phyloP scores from a whole-genome alignment of 2,888 invertebrate species.

The Octonoba sinensis region DNA sequence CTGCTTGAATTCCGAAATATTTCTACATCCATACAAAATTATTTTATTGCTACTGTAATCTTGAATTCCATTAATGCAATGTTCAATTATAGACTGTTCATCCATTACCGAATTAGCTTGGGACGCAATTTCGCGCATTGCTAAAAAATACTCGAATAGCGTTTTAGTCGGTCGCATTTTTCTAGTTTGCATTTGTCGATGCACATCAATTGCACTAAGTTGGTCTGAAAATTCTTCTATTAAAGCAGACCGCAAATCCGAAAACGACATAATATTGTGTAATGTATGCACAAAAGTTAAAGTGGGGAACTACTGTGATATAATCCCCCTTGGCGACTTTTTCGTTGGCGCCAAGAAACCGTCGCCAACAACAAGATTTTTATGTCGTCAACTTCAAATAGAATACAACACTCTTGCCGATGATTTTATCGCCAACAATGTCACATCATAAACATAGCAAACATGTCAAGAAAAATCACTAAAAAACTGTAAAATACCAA shows the following conservation, averaged over 20 bases:
- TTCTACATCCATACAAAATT: not conserved
- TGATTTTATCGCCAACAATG: too few species aligned
- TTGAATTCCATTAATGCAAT: conserved; percentile 3
- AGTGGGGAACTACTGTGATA: too few species aligned
- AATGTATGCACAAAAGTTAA: not conserved
- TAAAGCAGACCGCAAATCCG: not conserved
- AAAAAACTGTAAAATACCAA: too few species aligned
- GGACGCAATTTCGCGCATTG: not conserved
- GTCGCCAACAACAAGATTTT: too few species aligned
- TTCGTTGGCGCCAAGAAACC: too few species aligned
- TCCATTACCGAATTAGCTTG: not conserved
- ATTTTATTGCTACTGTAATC: not conserved
- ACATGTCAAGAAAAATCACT: too few species aligned
- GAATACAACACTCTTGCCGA: too few species aligned
- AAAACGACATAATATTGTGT: not conserved
- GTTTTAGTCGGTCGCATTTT: not conserved
- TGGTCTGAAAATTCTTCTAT: not conserved
- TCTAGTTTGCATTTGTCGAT: not conserved
- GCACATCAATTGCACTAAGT: not conserved
- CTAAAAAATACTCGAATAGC: not conserved
- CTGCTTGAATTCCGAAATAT: not conserved
- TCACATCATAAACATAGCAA: too few species aligned
- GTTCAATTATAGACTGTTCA: not conserved
- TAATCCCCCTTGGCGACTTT: too few species aligned
- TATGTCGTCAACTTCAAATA: too few species aligned